Conservation (phyloP, 2,888 invertebrate genomes). For the Phyto melanocephala region DNA sequence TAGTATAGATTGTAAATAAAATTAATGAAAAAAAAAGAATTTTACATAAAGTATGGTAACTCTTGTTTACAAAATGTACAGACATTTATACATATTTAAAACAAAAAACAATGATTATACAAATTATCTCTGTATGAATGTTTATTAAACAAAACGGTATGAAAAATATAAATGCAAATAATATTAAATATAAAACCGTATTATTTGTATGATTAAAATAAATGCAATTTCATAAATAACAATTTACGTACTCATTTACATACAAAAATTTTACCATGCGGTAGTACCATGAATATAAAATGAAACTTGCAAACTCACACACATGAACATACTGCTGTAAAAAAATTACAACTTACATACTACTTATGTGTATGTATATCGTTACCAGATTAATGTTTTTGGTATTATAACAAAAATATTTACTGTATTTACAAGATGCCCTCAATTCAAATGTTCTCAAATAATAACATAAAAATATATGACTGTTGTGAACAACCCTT, state of each 20-base stretch:
- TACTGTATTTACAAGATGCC: too few species aligned
- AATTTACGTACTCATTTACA: conserved; percentile 27
- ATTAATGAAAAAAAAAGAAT: too few species aligned
- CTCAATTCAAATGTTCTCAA: too few species aligned
- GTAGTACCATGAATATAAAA: conserved; percentile 18
- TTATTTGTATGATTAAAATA: conserved; percentile 56
- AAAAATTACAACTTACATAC: background rate
- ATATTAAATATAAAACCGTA: conserved; percentile 36
- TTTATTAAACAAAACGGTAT: conserved; percentile 7
- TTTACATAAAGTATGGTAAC: conserved; percentile 7
- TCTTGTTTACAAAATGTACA: background rate
- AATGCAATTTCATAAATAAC: conserved; percentile 59
- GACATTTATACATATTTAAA: too few species aligned
- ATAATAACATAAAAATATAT: too few species aligned
- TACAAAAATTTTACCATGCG: background rate
- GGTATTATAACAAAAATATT: too few species aligned
- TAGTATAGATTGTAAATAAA: too few species aligned
- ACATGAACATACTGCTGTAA: background rate
- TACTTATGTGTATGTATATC: background rate
- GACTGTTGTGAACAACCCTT: too few species aligned
- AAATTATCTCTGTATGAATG: too few species aligned
- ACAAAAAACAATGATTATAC: conserved; percentile 23
- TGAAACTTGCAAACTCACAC: background rate
- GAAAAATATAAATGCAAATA: background rate
- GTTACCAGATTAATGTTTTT: too few species aligned